These are phyloP conservation scores for Drosophila mojavensis DNA, from an alignment of 1,140 invertebrate genomes.

Conservation along the genomic window DNA sequence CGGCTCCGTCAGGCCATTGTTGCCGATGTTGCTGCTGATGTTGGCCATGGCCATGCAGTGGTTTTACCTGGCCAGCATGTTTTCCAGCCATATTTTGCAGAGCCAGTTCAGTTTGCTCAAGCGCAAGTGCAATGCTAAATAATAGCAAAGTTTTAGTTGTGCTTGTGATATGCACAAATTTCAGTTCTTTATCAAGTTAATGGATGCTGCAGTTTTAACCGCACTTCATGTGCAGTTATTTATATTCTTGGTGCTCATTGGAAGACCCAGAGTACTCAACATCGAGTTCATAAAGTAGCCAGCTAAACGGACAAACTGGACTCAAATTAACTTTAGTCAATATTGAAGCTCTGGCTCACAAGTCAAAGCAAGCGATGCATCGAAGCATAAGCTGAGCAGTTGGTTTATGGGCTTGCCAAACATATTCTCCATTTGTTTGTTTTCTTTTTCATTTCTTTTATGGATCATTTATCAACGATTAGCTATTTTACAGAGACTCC, in stretches of 20 bases:
- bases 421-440: too few relatives aligned
- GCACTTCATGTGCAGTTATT: not conserved
- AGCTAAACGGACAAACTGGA: not conserved
- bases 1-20: slow-evolving; percentile 58
- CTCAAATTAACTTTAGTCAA: too few relatives aligned
- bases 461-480: too few relatives aligned
- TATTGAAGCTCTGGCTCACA: too few relatives aligned
- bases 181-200: slow-evolving; percentile 25
- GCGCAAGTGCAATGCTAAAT: slow-evolving; percentile 34
- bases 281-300: too few relatives aligned
- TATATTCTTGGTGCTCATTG: not conserved
- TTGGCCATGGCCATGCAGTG: slow-evolving; percentile 31
- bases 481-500: too few relatives aligned
- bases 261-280: not conserved
- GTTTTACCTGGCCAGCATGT: slow-evolving; percentile 29
- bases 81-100: slow-evolving; percentile 27
- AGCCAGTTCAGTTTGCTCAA: slow-evolving; percentile 3
- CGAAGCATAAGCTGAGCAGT: too few relatives aligned
- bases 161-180: slow-evolving; percentile 17
- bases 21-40: slow-evolving; percentile 35
- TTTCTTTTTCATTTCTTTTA: too few relatives aligned
- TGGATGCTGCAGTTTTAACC: slow-evolving; percentile 1
- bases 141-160: slow-evolving; percentile 7
- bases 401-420: too few relatives aligned
- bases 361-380: not conserved